These are phyloP conservation scores for Lysandra coridon DNA, from an alignment of 2,888 invertebrate genomes.

Conservation along the genomic window DNA sequence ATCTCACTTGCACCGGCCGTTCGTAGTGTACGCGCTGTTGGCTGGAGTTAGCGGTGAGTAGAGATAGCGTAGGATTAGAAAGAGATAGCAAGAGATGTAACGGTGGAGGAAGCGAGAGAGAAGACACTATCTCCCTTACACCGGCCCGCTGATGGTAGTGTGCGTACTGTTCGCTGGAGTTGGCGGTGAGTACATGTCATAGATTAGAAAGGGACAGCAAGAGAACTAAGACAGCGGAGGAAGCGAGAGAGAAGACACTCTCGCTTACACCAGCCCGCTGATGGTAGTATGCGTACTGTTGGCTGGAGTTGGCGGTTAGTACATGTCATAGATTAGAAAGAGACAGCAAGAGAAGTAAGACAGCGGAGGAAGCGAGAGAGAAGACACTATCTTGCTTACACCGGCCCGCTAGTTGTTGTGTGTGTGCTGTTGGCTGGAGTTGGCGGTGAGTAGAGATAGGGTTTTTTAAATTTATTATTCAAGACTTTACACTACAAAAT, in stretches of 20 bases:
- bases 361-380: too few relatives aligned
- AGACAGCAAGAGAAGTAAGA: neutral
- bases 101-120: slow-evolving; percentile 65
- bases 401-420: slow-evolving; percentile 85
- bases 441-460: slow-evolving; percentile 57
- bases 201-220: neutral
- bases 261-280: slow-evolving; percentile 87
- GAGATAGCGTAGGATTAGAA: slow-evolving; percentile 36
- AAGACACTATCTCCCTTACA: slow-evolving; percentile 73
- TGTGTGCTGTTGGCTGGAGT: slow-evolving; percentile 81
- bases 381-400: slow-evolving; percentile 87
- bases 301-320: slow-evolving; percentile 71
- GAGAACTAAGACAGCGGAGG: neutral
- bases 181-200: slow-evolving; percentile 62
- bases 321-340: neutral
- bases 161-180: slow-evolving; percentile 79
- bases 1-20: neutral
- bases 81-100: neutral
- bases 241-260: slow-evolving; percentile 71
- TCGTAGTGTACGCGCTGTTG: too few relatives aligned
- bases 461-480: too few relatives aligned
- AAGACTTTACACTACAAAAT: too few relatives aligned
- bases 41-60: slow-evolving; percentile 56
- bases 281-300: slow-evolving; percentile 82
- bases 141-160: slow-evolving; percentile 85